Evolutionary conservation across 2,888 invertebrate species (phyloP).

Genomic region (Barypeithes pellucidus): DNA sequence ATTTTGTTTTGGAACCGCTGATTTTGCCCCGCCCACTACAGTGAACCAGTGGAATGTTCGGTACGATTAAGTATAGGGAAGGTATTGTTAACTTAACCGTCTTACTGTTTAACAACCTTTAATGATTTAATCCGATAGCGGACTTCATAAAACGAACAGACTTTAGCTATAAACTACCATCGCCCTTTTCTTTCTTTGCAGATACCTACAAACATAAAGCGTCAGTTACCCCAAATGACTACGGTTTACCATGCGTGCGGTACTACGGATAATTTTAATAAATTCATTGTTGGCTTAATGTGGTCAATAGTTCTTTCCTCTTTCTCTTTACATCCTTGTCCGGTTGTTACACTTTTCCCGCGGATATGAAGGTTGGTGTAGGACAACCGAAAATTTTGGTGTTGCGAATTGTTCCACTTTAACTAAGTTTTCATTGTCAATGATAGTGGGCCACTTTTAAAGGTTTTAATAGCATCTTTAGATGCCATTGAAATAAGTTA

Average conservation of each 20-base stretch:
- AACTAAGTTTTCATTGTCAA: not conserved
- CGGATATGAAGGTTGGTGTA: conserved; percentile 20
- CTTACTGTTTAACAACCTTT: too few species aligned
- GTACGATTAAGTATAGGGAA: too few species aligned
- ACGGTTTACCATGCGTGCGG: not conserved
- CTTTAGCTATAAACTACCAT: too few species aligned
- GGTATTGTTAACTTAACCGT: too few species aligned
- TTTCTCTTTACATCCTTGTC: conserved; percentile 41
- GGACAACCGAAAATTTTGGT: not conserved
- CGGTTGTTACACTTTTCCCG: conserved; percentile 44
- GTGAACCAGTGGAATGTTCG: too few species aligned
- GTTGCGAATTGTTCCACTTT: not conserved
- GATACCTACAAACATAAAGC: too few species aligned
- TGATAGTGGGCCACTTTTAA: not conserved
- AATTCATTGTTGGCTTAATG: conserved; percentile 14
- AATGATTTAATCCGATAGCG: too few species aligned
- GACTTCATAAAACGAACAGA: too few species aligned
- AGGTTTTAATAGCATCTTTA: not conserved
- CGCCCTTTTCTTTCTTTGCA: too few species aligned
- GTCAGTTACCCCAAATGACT: too few species aligned
- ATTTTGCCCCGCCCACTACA: too few species aligned
- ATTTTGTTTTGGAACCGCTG: too few species aligned
- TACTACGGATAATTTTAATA: conserved; percentile 20
- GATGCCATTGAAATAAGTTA: not conserved
- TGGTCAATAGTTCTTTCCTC: conserved; percentile 16